phyloP scores from a whole-genome alignment of 2,888 invertebrate genomes.

The Cephus spinipes region DNA sequence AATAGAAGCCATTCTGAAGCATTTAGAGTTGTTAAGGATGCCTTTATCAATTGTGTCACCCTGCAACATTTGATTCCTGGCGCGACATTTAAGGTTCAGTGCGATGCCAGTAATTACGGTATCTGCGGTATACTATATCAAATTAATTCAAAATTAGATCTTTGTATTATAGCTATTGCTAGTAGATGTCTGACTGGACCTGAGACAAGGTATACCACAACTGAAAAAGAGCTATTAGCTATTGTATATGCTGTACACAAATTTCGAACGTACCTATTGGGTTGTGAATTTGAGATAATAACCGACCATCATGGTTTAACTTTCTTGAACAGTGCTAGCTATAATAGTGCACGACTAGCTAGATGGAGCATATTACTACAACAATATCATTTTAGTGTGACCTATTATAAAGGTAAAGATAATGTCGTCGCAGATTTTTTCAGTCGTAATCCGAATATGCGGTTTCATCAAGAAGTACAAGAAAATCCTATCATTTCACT shows the following conservation, averaged over 20 bases:
- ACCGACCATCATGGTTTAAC: not conserved
- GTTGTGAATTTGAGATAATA: too few species aligned
- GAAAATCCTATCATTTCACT: not conserved
- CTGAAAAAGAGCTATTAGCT: conserved; percentile 27
- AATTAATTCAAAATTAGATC: conserved; percentile 7
- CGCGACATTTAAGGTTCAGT: conserved; percentile 21
- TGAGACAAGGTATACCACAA: conserved; percentile 25
- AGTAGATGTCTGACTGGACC: conserved; percentile 20
- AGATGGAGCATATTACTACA: conserved; percentile 12
- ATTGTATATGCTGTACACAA: conserved; percentile 33
- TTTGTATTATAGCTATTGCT: conserved; percentile 29
- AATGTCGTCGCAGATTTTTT: conserved; percentile 23
- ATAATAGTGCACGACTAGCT: conserved; percentile 4
- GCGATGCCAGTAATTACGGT: conserved; percentile 11
- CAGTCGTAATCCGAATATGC: conserved; percentile 17
- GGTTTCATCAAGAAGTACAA: not conserved
- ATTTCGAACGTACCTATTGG: conserved; percentile 36
- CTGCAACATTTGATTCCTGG: conserved; percentile 12
- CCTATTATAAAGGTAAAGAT: conserved; percentile 16
- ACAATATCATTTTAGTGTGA: conserved; percentile 15
- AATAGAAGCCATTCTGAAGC: conserved; percentile 18
- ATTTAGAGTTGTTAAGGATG: conserved; percentile 25
- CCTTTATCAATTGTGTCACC: too few species aligned
- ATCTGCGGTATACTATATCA: conserved; percentile 30
- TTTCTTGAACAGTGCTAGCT: conserved; percentile 6